Conservation (phyloP, 2,113 vertebrate species). For the Cheilinus undulatus region DNA sequence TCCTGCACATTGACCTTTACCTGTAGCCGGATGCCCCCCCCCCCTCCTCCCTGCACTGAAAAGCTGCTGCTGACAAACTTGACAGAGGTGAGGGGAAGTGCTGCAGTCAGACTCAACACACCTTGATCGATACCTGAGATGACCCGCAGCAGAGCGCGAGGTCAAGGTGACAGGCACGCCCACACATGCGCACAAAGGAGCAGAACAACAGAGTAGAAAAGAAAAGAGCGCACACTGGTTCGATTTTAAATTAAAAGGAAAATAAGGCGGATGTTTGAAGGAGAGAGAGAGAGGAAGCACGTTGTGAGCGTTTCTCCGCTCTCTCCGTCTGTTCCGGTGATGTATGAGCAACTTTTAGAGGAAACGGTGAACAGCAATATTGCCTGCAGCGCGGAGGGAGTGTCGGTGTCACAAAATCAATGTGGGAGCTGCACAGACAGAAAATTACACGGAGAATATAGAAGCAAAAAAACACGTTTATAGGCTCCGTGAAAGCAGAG, state of each 20-base stretch:
- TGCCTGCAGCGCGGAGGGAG: conserved; percentile 55
- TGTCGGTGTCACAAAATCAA: conserved; percentile 65
- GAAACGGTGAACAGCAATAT: conserved; percentile 49
- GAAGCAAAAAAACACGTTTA: not conserved
- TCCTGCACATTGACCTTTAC: conserved; percentile 38
- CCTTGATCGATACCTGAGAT: conserved; percentile 77
- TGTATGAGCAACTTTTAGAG: conserved; percentile 54
- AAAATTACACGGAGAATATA: conserved; percentile 28
- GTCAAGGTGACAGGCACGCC: conserved; percentile 73
- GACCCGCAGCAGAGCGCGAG: conserved; percentile 43
- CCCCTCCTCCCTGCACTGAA: conserved; percentile 16
- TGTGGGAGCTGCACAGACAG: conserved; percentile 25
- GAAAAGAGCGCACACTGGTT: not conserved
- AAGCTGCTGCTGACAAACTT: conserved; percentile 69
- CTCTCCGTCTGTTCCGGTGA: conserved; percentile 40
- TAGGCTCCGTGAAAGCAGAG: not conserved
- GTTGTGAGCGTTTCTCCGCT: not conserved
- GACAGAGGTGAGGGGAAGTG: conserved; percentile 67
- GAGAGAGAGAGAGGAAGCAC: not conserved
- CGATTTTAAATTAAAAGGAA: not conserved
- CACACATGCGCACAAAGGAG: conserved; percentile 14
- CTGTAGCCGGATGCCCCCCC: conserved; percentile 33
- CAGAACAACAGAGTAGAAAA: not conserved
- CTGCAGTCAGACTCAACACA: conserved; percentile 60
- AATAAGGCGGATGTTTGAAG: not conserved